These are phyloP conservation scores for Melipona quadrifasciata DNA, from an alignment of 1,140 invertebrate genomes.

Conservation along the genomic window DNA sequence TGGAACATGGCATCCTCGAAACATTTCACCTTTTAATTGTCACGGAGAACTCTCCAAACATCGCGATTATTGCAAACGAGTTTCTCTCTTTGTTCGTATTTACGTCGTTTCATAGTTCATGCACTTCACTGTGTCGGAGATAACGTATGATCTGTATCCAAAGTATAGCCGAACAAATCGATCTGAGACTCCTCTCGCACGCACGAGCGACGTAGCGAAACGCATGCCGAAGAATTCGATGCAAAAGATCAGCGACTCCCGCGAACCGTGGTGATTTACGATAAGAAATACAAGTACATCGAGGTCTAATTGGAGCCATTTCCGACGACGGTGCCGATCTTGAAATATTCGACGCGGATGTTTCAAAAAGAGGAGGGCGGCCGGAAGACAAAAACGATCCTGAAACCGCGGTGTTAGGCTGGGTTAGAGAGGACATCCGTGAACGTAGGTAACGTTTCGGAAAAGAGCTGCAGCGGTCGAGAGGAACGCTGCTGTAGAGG, in stretches of 20 bases:
- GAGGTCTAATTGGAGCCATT: not conserved
- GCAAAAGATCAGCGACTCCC: not conserved
- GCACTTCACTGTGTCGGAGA: constrained; percentile 14
- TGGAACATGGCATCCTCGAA: not conserved
- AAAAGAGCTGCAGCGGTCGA: constrained; percentile 87
- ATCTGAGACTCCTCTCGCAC: not conserved
- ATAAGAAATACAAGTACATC: not conserved
- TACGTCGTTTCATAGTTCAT: not conserved
- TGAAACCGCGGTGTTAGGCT: constrained; percentile 37
- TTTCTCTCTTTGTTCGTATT: not conserved
- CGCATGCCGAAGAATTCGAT: not conserved
- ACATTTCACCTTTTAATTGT: not conserved
- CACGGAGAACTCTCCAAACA: too few relatives aligned
- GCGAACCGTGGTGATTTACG: not conserved
- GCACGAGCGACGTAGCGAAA: not conserved
- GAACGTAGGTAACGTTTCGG: constrained; percentile 88
- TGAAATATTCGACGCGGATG: not conserved
- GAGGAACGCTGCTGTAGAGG: constrained; percentile 81
- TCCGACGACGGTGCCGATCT: not conserved
- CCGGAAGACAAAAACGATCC: constrained; percentile 36
- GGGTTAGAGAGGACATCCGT: constrained; percentile 86
- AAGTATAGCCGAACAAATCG: not conserved
- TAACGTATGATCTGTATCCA: not conserved
- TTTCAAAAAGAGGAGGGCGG: not conserved
- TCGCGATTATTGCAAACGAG: too few relatives aligned